phyloP scores from a whole-genome alignment of 2,113 vertebrate species.

The Phalacrocorax pelagicus region DNA sequence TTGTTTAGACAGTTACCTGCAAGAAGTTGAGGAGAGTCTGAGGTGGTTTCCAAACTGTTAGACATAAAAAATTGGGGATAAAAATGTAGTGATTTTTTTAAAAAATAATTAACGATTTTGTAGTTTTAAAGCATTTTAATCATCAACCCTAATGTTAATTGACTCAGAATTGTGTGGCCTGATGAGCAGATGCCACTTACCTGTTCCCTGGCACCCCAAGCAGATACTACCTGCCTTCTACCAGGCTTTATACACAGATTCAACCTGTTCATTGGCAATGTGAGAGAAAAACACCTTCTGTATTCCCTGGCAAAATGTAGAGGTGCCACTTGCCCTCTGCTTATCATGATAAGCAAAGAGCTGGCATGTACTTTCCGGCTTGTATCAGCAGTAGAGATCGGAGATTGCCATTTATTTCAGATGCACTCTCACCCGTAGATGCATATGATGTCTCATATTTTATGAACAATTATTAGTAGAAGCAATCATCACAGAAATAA shows the following conservation, averaged over 20 bases:
- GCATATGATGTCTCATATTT: background rate
- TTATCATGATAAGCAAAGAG: background rate
- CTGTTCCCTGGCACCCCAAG: background rate
- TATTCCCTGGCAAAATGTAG: background rate
- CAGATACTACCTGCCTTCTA: background rate
- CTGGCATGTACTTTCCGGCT: background rate
- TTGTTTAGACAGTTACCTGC: background rate
- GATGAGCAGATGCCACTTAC: conserved; percentile 26
- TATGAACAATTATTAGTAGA: background rate
- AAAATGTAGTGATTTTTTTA: background rate
- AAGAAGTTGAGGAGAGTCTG: background rate
- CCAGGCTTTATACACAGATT: background rate
- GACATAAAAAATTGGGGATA: background rate
- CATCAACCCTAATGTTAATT: background rate
- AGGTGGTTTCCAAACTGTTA: background rate
- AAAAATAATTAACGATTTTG: background rate
- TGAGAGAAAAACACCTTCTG: conserved; percentile 15
- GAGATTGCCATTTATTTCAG: background rate
- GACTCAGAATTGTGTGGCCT: background rate
- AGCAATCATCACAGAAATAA: background rate
- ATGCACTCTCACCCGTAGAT: background rate
- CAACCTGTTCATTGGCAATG: background rate
- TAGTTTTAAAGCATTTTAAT: background rate
- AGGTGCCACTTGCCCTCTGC: background rate
- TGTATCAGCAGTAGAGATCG: background rate